Conservation (phyloP, 2,113 vertebrate species). For the Sebastes fasciatus region DNA sequence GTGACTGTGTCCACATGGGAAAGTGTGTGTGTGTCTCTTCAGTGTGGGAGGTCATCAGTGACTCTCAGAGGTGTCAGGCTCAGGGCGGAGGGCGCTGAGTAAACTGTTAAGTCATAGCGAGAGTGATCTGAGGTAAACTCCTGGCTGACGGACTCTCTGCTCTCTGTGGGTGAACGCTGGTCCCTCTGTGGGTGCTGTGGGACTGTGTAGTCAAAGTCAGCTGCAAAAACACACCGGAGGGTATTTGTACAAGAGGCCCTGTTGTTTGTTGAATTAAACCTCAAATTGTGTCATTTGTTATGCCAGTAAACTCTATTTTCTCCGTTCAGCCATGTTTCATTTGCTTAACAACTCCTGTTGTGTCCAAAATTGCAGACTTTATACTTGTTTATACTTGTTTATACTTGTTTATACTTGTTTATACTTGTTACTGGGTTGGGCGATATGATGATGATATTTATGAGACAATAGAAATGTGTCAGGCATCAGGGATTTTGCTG, state of each 20-base stretch:
- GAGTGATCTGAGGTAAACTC: slow-evolving; percentile 48
- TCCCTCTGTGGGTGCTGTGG: slow-evolving; percentile 8
- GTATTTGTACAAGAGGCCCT: slow-evolving; percentile 34
- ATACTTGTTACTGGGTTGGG: background rate
- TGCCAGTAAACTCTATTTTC: background rate
- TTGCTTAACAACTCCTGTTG: background rate
- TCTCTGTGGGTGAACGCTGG: slow-evolving; percentile 29
- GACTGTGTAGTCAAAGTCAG: slow-evolving; percentile 63
- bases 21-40: background rate
- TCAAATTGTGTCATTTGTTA: slow-evolving; percentile 14
- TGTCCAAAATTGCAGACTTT: background rate
- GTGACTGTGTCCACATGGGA: slow-evolving; percentile 1
- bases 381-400: background rate
- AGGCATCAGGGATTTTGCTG: no score
- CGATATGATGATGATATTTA: background rate
- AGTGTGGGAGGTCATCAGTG: slow-evolving; percentile 50
- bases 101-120: slow-evolving; percentile 56
- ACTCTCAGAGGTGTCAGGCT: slow-evolving; percentile 25
- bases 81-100: slow-evolving; percentile 32
- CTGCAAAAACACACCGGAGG: slow-evolving; percentile 76
- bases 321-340: background rate
- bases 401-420: no score
- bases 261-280: slow-evolving; percentile 12
- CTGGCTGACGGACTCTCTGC: slow-evolving; percentile 4
- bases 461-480: no score